A percentile compares a stretch with the other conserved stretches of the same genome.
These are phyloP conservation scores for Stegostoma tigrinum DNA, from an alignment of 2,113 vertebrate species.

Conservation along the genomic window DNA sequence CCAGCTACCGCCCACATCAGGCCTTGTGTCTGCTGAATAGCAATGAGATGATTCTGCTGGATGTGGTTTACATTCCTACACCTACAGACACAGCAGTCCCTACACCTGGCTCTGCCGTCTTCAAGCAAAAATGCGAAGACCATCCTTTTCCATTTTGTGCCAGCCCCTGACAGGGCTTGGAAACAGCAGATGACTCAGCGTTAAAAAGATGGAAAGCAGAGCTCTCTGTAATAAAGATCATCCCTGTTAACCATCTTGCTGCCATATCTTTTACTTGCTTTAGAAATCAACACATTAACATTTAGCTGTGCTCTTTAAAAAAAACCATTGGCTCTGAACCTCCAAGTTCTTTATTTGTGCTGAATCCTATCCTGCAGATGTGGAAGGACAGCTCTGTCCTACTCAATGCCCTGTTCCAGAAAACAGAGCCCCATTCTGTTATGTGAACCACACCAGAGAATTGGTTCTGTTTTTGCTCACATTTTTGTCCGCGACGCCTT, in stretches of 20 bases:
- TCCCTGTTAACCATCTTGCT: conserved; percentile 15
- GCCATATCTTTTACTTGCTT: neutral
- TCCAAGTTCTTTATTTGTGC: neutral
- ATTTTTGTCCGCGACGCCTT: neutral
- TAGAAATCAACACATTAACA: neutral
- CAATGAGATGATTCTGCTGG: conserved; percentile 61
- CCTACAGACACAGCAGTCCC: conserved; percentile 36
- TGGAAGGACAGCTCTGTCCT: neutral
- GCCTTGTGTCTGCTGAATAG: conserved; percentile 52
- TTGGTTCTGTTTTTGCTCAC: neutral
- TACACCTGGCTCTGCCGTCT: conserved; percentile 37
- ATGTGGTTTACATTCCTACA: conserved; percentile 52
- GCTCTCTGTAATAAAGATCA: neutral
- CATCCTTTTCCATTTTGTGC: neutral
- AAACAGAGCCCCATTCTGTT: neutral
- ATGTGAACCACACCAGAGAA: neutral
- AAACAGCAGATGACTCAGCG: conserved; percentile 21
- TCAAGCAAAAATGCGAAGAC: neutral
- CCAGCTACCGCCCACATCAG: conserved; percentile 40
- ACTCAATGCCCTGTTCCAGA: neutral
- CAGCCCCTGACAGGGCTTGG: neutral
- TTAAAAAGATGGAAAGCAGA: conserved; percentile 15
- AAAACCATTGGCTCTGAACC: neutral
- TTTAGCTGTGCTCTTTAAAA: neutral
- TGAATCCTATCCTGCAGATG: too few relatives aligned